phyloP scores from a whole-genome alignment of 1,140 invertebrate genomes.

The Araneus ventricosus region DNA sequence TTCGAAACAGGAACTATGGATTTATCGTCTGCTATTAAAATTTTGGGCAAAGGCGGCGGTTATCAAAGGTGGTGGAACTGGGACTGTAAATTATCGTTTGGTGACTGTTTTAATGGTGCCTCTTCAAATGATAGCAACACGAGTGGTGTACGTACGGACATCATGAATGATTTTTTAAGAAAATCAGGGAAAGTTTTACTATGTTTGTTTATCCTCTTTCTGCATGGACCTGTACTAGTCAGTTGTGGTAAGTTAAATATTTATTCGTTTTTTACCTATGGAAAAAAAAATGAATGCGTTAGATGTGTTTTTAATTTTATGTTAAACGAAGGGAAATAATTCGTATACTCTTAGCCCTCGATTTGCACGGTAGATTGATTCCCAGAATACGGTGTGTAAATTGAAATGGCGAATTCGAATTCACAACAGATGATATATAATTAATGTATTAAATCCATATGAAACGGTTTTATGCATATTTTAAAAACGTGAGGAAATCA shows the following conservation, averaged over 20 bases:
- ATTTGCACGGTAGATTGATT: too few relatives aligned
- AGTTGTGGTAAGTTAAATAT: conserved; percentile 59
- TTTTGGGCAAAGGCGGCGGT: conserved; percentile 48
- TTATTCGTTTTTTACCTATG: background rate
- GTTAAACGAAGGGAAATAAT: too few relatives aligned
- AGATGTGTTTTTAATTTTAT: too few relatives aligned
- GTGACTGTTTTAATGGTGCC: conserved; percentile 35
- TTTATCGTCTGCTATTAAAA: conserved; percentile 63
- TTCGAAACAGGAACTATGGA: conserved; percentile 42
- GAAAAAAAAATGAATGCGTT: background rate
- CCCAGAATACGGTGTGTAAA: too few relatives aligned
- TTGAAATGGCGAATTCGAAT: too few relatives aligned
- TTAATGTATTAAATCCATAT: too few relatives aligned
- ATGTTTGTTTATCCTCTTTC: conserved; percentile 55
- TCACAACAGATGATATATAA: too few relatives aligned
- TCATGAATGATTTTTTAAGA: conserved; percentile 54
- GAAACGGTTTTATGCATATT: too few relatives aligned
- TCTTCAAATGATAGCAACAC: background rate
- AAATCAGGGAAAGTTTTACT: conserved; percentile 69
- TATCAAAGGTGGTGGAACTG: conserved; percentile 45
- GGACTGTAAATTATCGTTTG: conserved; percentile 49
- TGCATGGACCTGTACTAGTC: conserved; percentile 66
- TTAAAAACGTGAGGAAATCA: too few relatives aligned
- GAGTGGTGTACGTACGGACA: conserved; percentile 1
- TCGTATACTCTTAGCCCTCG: too few relatives aligned